Evolutionary conservation across 2,797 vertebrate genomes (phyloP).

Genomic region (Adrianichthys oophorus): DNA sequence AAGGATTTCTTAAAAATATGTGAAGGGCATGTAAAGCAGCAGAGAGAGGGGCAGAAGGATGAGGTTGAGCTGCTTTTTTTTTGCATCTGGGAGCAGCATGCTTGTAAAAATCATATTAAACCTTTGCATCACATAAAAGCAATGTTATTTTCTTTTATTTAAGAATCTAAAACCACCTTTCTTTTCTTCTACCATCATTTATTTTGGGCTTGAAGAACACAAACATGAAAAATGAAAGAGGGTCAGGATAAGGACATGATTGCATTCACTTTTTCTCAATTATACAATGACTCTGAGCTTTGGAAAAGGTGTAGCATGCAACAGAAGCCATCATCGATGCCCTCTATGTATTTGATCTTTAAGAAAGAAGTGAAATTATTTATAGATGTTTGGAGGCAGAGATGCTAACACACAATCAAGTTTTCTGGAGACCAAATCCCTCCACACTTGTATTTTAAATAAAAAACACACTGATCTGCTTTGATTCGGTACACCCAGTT

Average conservation of each 20-base stretch:
- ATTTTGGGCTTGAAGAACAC: constrained; percentile 48
- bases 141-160: constrained; percentile 40
- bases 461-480: constrained; percentile 1
- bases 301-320: constrained; percentile 14
- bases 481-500: constrained; percentile 11
- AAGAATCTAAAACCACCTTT: constrained; percentile 54
- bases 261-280: constrained; percentile 25
- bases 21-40: constrained; percentile 39
- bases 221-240: constrained; percentile 51
- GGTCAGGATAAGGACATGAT: constrained; percentile 55
- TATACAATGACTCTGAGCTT: constrained; percentile 17
- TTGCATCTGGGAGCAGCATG: constrained; percentile 76
- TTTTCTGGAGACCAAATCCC: constrained; percentile 4
- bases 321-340: constrained; percentile 8
- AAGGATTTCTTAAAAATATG: constrained; percentile 36
- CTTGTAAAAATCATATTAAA: constrained; percentile 69
- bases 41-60: constrained; percentile 6
- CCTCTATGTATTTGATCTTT: constrained; percentile 19
- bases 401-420: neutral
- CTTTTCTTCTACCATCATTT: constrained; percentile 4
- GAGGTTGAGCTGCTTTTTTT: constrained; percentile 35
- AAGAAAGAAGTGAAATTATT: constrained; percentile 33
- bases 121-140: constrained; percentile 58
- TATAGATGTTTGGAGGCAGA: constrained; percentile 8
- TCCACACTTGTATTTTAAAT: constrained; percentile 2